Percentiles rank a stretch among this genome's conserved stretches.
These are phyloP conservation scores for Vulpes lagopus DNA, from an alignment of 2,113 vertebrate genomes.

Conservation along the genomic window DNA sequence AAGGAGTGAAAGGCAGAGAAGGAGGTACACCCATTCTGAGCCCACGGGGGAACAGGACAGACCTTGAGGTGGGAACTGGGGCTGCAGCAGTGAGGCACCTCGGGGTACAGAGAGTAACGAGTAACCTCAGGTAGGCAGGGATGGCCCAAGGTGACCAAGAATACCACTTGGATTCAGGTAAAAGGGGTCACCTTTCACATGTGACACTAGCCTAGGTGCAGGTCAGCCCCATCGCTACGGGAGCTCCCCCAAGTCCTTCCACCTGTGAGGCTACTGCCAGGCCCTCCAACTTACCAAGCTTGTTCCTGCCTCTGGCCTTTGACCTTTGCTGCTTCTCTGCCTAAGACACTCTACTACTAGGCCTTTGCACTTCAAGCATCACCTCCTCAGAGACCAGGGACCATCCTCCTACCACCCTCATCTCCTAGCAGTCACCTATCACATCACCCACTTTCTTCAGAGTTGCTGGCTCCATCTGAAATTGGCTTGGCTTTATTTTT, in stretches of 20 bases:
- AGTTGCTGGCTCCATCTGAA: background rate
- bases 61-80: background rate
- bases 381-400: background rate
- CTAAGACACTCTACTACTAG: background rate
- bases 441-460: background rate
- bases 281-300: background rate
- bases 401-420: background rate
- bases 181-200: background rate
- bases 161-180: background rate
- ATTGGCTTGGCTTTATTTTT: background rate
- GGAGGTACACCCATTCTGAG: rapidly evolving
- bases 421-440: background rate
- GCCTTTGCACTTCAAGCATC: background rate
- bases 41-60: background rate
- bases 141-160: background rate
- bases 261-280: background rate
- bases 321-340: background rate
- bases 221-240: background rate
- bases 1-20: background rate
- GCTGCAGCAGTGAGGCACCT: background rate
- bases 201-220: background rate
- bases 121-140: background rate
- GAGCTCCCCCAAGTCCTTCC: background rate
- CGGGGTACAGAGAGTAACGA: background rate
- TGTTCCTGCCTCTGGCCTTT: background rate